Percentiles rank a stretch among this genome's conserved stretches.
Conservation (phyloP, 2,797 vertebrate species). For the Pangasius krempfi region DNA sequence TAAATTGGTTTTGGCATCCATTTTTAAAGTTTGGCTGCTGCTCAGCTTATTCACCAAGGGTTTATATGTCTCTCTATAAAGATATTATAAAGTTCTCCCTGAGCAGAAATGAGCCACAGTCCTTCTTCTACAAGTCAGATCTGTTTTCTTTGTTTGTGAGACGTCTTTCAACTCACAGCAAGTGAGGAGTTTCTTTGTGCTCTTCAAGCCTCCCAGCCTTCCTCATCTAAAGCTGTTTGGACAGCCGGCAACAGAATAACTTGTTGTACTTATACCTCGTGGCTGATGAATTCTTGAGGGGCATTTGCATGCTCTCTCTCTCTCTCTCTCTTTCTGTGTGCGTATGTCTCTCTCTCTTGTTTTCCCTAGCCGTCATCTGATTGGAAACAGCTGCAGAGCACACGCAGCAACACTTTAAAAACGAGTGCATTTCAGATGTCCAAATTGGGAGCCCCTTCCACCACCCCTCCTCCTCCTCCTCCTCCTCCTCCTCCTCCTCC, state of each 20-base stretch:
- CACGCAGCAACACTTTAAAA: conserved; percentile 82
- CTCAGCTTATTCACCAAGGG: background rate
- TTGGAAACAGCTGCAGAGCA: conserved; percentile 83
- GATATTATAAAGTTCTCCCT: background rate
- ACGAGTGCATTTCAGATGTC: conserved; percentile 74
- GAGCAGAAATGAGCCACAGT: background rate
- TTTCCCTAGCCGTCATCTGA: conserved; percentile 67
- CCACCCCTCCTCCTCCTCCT: conserved; percentile 60
- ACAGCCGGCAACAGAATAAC: conserved; percentile 75
- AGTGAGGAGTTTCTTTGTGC: conserved; percentile 77
- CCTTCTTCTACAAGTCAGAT: background rate
- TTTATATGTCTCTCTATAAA: background rate
- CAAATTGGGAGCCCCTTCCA: conserved; percentile 71
- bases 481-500: conserved; percentile 56
- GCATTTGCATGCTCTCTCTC: conserved; percentile 74
- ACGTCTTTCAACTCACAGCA: conserved; percentile 70
- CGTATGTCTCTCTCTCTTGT: conserved; percentile 66
- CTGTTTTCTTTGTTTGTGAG: conserved; percentile 44
- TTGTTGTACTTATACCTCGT: conserved; percentile 82
- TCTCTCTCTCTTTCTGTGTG: conserved; percentile 28
- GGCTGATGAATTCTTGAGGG: conserved; percentile 74
- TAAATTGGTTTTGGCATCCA: background rate
- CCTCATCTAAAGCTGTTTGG: conserved; percentile 22
- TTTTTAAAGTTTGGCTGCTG: background rate
- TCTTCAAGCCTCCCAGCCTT: conserved; percentile 57